Conservation (phyloP, 2,888 invertebrate species). For the Acleris literana region DNA sequence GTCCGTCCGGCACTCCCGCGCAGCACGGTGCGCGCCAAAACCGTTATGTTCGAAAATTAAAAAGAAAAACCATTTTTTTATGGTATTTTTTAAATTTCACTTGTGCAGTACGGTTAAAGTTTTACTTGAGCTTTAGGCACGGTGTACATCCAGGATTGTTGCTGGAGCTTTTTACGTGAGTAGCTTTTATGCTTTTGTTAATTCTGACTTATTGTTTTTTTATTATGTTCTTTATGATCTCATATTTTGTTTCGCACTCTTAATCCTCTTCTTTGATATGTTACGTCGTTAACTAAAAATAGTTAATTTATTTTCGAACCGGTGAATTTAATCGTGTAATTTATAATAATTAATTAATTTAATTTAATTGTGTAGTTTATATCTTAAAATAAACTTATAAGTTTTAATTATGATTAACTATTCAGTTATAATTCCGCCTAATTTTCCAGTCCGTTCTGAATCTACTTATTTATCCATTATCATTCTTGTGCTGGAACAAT, state of each 20-base stretch:
- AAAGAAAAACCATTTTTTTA: slow-evolving; percentile 39
- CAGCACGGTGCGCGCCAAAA: slow-evolving; percentile 60
- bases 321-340: too few species aligned
- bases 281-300: too few species aligned
- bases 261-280: not conserved
- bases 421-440: too few species aligned
- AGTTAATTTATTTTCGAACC: too few species aligned
- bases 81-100: slow-evolving; percentile 47
- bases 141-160: slow-evolving; percentile 54
- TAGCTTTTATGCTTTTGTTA: slow-evolving; percentile 15
- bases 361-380: too few species aligned
- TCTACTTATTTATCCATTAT: too few species aligned
- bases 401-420: too few species aligned
- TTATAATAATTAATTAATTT: too few species aligned
- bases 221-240: not conserved
- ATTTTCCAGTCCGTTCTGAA: too few species aligned
- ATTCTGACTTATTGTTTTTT: not conserved
- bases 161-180: slow-evolving; percentile 32
- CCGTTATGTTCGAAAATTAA: slow-evolving; percentile 26
- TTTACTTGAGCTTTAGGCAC: not conserved
- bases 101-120: slow-evolving; percentile 49
- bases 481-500: too few species aligned
- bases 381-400: too few species aligned
- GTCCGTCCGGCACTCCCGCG: slow-evolving; percentile 70
- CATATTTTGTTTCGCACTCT: not conserved